Evolutionary conservation across 1,140 invertebrate genomes (phyloP), one percentile per base, ranked within the genome.

Genomic region (Leptestheria dahalacensis): DNA sequence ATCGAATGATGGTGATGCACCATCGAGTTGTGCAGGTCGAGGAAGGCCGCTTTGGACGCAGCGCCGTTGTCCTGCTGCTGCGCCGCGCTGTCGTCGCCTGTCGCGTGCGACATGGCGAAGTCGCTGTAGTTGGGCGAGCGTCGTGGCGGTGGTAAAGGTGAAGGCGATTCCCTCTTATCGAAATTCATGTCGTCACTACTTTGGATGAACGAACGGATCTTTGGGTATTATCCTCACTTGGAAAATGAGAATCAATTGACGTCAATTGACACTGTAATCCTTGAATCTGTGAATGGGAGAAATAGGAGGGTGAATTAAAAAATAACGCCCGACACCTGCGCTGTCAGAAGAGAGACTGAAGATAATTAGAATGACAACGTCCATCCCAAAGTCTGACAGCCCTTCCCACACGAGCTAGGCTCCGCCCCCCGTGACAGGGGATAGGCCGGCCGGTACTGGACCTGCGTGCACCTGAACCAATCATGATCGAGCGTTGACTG

Each of bases 11-110:
- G n/a, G 33, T 41, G 33, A 41, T 41, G 33, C 6, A 41, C 33
- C 33, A 41, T 41, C 15, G 33, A 88, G 69, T 91, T 87, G 69
- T 92, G 89, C 18, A 92, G 77, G 68, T 92, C 88, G 69, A 93
- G 90, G 68, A 92, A 93, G 15, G 89, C 89, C 20, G 86, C 90
- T 29, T 47, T 26, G 48, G 53, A 53, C 24, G 48, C 55, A 29
- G 55, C 61, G 48, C 15, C 33, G 33, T 41, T 41, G 15, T 41
- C 33, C n/a, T n/a, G n/a, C n/a, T n/a, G 33, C 6, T 15, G 33
- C 33, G 33, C 33, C 6, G 25, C 54, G 29, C n/a, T n/a, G 33
- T 41, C 33, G 6, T 41, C 33, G 15, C 33, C 33, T 15, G 33
- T 41, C 6, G 33, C 6, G 80, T 79, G 66, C 81, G 78, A 62